Evolutionary conservation across 2,113 vertebrate genomes (phyloP), one percentile per base, ranked within the genome.

Genomic region (Melanerpes formicivorus): DNA sequence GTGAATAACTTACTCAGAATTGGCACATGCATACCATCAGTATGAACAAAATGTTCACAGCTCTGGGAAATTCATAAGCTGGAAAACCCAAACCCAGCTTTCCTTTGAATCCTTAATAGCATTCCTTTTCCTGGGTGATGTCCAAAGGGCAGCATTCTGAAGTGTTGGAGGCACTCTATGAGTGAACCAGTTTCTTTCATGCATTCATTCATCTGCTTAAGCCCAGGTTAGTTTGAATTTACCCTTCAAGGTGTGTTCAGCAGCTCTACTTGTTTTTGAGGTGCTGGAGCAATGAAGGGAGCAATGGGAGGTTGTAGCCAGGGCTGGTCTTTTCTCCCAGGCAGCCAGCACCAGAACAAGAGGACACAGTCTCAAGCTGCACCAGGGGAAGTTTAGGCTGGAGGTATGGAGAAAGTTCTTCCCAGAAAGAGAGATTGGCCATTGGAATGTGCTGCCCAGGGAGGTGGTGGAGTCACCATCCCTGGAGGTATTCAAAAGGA

Each of bases 1-100:
- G 73, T 44, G 48, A 84, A 18, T 93, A 88, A 69, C 73, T 71
- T 86, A 55, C 62, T 88, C 76, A n/a, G 58, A 78, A 76, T 58
- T 86, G 50, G 30, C 59, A 77, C 50, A 46, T 84, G 18, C 21
- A 23, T 25, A 80, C 80, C 65, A 85, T 52, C 73, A 92, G 58
- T 48, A 62, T 11, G 26, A 66, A 80, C 79, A 90, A 90, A 88
- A 86, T 46, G 26, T 93, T 95, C 88, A 91, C 87, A 78, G 30
- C 46, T 90, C 65, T 90, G 72, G 60, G 79, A 94, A 83, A 86
- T 67, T 75, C 59, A 50, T 80, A 78, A 94, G 71, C 63, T 86
- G 80, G 73, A 62, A 83, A 86, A 91, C 88, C 21, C 62, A 78
- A 77, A 71, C 65, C 21, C 50, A 46, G 26, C 37, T 67, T 67